Conservation (phyloP, 2,797 vertebrate species). For the Chelonia mydas region DNA sequence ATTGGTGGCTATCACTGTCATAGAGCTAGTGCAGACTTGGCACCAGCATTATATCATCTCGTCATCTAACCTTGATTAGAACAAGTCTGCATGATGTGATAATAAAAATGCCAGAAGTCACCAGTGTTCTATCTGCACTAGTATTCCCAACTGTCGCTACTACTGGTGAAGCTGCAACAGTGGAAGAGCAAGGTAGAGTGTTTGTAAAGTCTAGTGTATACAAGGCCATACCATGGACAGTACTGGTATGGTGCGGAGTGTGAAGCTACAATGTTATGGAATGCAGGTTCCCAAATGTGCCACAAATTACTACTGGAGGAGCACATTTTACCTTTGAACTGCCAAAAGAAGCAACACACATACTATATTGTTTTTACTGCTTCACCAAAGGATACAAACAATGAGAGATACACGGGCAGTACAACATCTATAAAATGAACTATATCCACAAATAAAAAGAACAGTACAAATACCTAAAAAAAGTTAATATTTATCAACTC, state of each 20-base stretch:
- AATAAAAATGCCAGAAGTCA: constrained; percentile 1
- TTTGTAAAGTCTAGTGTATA: background rate
- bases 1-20: background rate
- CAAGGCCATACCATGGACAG: background rate
- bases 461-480: background rate
- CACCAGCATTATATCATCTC: background rate
- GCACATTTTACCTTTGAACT: background rate
- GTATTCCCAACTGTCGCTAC: background rate
- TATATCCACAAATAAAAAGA: background rate
- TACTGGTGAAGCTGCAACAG: rapidly evolving
- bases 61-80: background rate
- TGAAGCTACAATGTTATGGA: background rate
- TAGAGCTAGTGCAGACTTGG: background rate
- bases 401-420: background rate
- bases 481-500: background rate
- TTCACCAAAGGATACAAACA: background rate
- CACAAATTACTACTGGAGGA: background rate
- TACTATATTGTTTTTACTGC: background rate
- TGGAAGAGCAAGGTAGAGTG: background rate
- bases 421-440: background rate
- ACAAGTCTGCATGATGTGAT: background rate
- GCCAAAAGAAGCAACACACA: background rate
- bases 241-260: background rate
- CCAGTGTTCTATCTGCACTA: background rate
- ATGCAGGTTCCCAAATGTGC: background rate